Conservation (phyloP, 2,888 invertebrate genomes). For the Drosophila melanosoma region DNA sequence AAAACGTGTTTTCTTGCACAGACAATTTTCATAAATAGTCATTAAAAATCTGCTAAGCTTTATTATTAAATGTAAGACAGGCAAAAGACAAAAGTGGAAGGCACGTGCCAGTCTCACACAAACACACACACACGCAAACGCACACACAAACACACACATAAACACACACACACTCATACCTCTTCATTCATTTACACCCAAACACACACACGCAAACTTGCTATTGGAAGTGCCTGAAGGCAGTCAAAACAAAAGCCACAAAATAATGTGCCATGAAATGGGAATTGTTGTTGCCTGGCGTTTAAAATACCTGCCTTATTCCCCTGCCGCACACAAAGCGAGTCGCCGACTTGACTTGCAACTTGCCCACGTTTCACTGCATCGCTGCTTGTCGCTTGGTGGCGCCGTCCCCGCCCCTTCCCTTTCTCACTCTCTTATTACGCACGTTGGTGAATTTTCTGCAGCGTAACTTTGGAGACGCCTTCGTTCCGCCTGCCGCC, state of each 20-base stretch:
- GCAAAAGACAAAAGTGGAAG: conserved; percentile 43
- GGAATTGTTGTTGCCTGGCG: conserved; percentile 69
- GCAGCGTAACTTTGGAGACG: conserved; percentile 77
- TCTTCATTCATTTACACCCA: conserved; percentile 23
- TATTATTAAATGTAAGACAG: conserved; percentile 64
- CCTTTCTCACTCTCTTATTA: conserved; percentile 7
- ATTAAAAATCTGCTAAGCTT: conserved; percentile 58
- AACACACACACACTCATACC: not conserved
- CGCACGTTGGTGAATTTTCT: conserved; percentile 72
- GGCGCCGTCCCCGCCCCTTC: not conserved
- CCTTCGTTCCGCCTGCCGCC: conserved; percentile 61
- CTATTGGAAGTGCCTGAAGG: conserved; percentile 46
- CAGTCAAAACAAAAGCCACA: conserved; percentile 78
- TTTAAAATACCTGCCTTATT: conserved; percentile 15
- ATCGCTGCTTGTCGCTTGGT: conserved; percentile 40
- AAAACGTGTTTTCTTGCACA: not conserved
- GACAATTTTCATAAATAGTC: conserved; percentile 59
- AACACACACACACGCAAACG: not conserved
- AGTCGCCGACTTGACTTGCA: conserved; percentile 44
- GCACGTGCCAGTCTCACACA: conserved; percentile 47
- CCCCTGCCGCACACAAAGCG: not conserved
- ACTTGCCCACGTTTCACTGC: conserved; percentile 64
- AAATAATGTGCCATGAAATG: conserved; percentile 83
- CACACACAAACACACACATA: not conserved
- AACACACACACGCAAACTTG: conserved; percentile 10